Percentiles rank a stretch among this genome's conserved stretches.
Conservation (phyloP, 2,797 vertebrate species). For the Sparus aurata region DNA sequence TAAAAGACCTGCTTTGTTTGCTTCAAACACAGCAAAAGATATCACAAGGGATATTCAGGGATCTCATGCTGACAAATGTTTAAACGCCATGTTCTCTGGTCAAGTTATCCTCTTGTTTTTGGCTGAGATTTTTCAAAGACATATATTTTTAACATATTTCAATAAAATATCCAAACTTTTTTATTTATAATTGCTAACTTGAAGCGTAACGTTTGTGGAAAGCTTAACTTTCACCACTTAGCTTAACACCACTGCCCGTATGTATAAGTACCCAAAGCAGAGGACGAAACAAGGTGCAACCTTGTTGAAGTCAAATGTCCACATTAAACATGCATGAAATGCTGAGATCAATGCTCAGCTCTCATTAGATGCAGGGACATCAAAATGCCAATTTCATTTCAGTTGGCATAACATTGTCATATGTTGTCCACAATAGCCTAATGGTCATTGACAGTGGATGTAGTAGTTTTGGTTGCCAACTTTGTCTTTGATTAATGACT, state of each 20-base stretch:
- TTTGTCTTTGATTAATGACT: constrained; percentile 9
- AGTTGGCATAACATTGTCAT: constrained; percentile 15
- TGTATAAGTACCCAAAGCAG: constrained; percentile 1
- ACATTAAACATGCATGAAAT: constrained; percentile 21
- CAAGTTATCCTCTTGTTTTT: too few species aligned
- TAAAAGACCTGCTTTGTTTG: too few species aligned
- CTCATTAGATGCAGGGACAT: background rate
- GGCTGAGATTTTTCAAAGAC: too few species aligned
- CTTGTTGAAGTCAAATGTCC: background rate
- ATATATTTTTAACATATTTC: too few species aligned
- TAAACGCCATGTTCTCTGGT: too few species aligned
- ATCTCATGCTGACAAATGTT: too few species aligned
- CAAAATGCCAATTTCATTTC: constrained; percentile 9
- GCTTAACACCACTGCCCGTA: background rate
- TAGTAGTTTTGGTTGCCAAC: background rate
- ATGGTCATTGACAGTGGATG: background rate
- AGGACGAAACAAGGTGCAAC: background rate
- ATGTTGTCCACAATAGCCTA: background rate
- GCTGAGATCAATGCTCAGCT: background rate
- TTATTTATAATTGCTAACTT: too few species aligned
- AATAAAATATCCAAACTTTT: too few species aligned
- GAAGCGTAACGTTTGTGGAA: too few species aligned
- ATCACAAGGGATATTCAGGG: too few species aligned
- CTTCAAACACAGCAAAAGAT: too few species aligned
- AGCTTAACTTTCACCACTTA: too few species aligned